Percentiles rank a stretch among this genome's conserved stretches.
Conservation (phyloP, 2,113 vertebrate genomes). For the Philantomba maxwellii region DNA sequence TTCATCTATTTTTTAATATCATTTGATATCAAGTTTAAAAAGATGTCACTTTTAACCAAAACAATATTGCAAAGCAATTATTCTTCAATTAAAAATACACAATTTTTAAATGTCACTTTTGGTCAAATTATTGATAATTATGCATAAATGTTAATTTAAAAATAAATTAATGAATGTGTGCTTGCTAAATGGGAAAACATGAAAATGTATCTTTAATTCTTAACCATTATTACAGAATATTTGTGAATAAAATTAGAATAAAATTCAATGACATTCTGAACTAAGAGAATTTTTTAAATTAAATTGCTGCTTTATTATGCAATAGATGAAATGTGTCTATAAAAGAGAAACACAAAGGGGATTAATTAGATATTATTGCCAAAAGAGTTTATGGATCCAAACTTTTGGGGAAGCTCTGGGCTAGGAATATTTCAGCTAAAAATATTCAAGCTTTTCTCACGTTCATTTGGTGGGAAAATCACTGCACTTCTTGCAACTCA, state of each 20-base stretch:
- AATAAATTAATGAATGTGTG: background rate
- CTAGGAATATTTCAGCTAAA: background rate
- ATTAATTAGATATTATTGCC: background rate
- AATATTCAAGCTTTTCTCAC: background rate
- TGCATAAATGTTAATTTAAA: background rate
- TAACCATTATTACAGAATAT: background rate
- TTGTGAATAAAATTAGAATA: background rate
- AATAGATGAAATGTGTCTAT: background rate
- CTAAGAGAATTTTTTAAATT: background rate
- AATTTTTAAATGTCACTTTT: background rate
- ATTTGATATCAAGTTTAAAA: background rate
- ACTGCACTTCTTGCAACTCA: accelerated
- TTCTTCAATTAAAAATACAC: background rate
- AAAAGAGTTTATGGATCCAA: background rate
- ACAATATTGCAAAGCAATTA: background rate
- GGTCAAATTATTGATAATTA: background rate
- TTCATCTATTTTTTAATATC: background rate
- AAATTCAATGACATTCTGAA: background rate
- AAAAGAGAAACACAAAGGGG: background rate
- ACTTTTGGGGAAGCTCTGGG: background rate
- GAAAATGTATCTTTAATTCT: background rate
- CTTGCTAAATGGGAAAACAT: background rate
- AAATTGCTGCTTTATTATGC: background rate
- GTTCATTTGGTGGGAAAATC: background rate
- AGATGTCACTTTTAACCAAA: background rate